Evolutionary conservation across 2,888 invertebrate species (phyloP).

Genomic region (Torymus texanus): DNA sequence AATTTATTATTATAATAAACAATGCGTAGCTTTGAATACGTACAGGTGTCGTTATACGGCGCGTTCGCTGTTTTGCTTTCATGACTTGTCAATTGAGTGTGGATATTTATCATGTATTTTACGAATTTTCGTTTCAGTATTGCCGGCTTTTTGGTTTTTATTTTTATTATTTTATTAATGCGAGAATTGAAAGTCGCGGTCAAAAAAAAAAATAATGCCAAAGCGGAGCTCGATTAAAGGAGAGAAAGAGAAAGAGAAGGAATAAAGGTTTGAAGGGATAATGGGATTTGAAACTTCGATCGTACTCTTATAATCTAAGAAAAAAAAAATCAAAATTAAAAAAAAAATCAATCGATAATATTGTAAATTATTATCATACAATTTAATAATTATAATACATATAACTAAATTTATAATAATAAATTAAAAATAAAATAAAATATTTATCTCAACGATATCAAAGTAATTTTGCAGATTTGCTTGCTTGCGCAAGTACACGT

Average conservation of each 20-base stretch:
- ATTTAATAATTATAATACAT: no score
- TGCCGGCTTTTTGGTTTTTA: slow-evolving; percentile 15
- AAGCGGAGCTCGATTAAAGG: slow-evolving; percentile 20
- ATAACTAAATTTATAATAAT: no score
- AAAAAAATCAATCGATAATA: no score
- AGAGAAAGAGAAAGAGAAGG: neutral
- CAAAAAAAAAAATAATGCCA: slow-evolving; percentile 36
- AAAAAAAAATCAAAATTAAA: no score
- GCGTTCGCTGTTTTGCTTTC: slow-evolving; percentile 63
- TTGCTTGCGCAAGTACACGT: no score
- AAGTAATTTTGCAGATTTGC: no score
- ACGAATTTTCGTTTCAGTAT: slow-evolving; percentile 20
- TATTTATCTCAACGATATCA: no score
- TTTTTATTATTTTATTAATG: neutral
- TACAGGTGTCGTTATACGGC: slow-evolving; percentile 66
- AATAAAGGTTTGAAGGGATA: neutral
- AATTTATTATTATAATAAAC: slow-evolving; percentile 58
- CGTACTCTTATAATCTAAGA: no score
- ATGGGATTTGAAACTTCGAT: slow-evolving; percentile 20
- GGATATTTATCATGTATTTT: neutral
- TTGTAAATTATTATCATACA: no score
- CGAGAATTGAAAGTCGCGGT: slow-evolving; percentile 19
- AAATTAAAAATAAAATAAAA: no score
- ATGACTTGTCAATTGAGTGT: slow-evolving; percentile 47
- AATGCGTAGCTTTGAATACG: slow-evolving; percentile 72